These are phyloP conservation scores for Coregonus clupeaformis DNA, from an alignment of 2,113 vertebrate genomes.

Conservation along the genomic window DNA sequence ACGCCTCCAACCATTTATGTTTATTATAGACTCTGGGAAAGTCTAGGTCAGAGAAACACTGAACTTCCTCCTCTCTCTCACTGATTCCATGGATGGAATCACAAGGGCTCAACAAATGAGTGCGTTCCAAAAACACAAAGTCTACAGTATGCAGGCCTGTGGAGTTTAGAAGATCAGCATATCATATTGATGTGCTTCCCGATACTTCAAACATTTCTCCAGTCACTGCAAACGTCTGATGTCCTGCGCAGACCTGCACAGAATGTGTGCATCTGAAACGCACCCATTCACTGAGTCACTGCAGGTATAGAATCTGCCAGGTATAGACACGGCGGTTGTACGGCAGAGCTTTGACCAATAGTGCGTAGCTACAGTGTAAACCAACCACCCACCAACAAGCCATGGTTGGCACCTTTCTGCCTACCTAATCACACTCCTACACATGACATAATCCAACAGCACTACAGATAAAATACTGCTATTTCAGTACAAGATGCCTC, in stretches of 20 bases:
- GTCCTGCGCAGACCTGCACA: too few species aligned
- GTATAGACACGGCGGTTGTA: too few species aligned
- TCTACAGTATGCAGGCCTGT: too few species aligned
- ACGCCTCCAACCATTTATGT: slow-evolving; percentile 3
- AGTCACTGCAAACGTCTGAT: too few species aligned
- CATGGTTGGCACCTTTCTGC: slow-evolving; percentile 5
- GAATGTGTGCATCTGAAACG: too few species aligned
- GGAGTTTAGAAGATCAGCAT: too few species aligned
- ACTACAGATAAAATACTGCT: slow-evolving; percentile 22
- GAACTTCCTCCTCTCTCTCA: background rate
- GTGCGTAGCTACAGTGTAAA: background rate
- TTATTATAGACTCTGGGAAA: background rate
- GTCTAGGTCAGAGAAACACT: background rate
- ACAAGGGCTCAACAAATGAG: background rate
- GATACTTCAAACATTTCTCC: too few species aligned
- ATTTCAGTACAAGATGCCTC: too few species aligned
- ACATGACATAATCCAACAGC: slow-evolving; percentile 10
- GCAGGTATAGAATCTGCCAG: background rate
- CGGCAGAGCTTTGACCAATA: background rate
- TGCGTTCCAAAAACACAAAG: too few species aligned
- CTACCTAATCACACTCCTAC: slow-evolving; percentile 10
- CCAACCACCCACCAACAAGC: slow-evolving; percentile 21
- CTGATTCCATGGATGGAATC: background rate
- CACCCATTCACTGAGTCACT: background rate
- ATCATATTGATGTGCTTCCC: too few species aligned